Percentiles rank a stretch among this genome's conserved stretches.
phyloP scores from a whole-genome alignment of 2,888 invertebrate species.

The Diplolepis rosae region DNA sequence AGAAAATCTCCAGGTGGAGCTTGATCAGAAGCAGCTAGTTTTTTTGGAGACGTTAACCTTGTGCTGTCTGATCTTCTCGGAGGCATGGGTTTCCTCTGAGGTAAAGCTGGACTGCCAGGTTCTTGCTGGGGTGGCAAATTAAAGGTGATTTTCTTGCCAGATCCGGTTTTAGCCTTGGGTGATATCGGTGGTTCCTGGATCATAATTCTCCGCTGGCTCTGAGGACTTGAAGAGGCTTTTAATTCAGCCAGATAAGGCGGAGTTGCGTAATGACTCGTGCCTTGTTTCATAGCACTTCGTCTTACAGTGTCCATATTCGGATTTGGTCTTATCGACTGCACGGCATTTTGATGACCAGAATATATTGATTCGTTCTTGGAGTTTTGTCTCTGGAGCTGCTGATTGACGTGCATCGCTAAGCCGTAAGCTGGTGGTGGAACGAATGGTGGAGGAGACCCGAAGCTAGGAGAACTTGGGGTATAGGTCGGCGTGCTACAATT shows the following conservation, averaged over 20 bases:
- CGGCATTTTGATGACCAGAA: conserved; percentile 40
- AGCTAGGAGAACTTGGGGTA: conserved; percentile 63
- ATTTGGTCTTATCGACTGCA: conserved; percentile 61
- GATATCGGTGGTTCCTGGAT: conserved; percentile 78
- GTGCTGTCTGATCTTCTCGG: conserved; percentile 85
- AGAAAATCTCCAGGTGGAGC: conserved; percentile 89
- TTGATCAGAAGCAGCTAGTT: conserved; percentile 82
- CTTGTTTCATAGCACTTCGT: conserved; percentile 69
- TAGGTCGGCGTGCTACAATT: conserved; percentile 66
- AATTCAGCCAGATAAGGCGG: conserved; percentile 77
- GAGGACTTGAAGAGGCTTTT: conserved; percentile 76
- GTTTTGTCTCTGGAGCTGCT: conserved; percentile 62
- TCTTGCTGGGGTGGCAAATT: conserved; percentile 76
- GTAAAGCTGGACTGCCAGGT: conserved; percentile 77
- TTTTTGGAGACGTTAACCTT: conserved; percentile 80
- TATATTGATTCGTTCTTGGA: conserved; percentile 64
- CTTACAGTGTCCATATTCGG: conserved; percentile 69
- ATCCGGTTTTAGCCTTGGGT: conserved; percentile 75
- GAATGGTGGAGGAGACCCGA: conserved; percentile 57
- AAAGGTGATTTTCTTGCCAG: conserved; percentile 80
- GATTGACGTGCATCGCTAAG: conserved; percentile 27
- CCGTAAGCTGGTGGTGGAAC: conserved; percentile 66
- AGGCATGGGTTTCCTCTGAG: conserved; percentile 81
- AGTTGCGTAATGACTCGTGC: conserved; percentile 64
- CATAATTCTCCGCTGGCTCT: conserved; percentile 78